Evolutionary conservation across 2,797 vertebrate genomes (phyloP).

Genomic region (Streptopelia turtur): DNA sequence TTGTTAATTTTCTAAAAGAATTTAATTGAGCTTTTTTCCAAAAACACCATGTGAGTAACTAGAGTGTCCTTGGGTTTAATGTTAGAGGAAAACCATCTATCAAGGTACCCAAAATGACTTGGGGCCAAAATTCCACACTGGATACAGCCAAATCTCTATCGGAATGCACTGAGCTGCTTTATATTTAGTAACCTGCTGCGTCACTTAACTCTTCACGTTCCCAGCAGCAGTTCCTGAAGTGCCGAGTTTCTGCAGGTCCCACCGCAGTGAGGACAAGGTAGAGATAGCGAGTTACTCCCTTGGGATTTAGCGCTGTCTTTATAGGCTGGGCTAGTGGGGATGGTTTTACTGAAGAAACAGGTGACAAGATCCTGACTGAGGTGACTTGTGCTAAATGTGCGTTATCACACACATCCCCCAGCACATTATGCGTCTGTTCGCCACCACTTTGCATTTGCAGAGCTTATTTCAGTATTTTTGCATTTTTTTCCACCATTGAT

Average conservation of each 20-base stretch:
- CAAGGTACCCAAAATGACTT: background rate
- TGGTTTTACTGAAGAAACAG: background rate
- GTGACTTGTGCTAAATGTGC: background rate
- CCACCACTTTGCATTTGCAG: constrained; percentile 31
- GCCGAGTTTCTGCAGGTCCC: background rate
- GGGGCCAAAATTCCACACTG: background rate
- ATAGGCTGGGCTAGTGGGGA: background rate
- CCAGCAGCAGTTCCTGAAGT: background rate
- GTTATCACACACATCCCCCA: background rate
- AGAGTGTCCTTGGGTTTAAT: background rate
- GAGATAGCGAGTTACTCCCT: background rate
- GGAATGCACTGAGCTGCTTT: background rate
- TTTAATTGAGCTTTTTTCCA: background rate
- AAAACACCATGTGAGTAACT: background rate
- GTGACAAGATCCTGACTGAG: background rate
- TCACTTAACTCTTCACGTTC: background rate
- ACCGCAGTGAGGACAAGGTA: background rate
- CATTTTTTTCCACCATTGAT: constrained; percentile 65
- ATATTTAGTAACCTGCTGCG: background rate
- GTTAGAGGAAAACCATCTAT: background rate
- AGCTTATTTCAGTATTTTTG: constrained; percentile 61
- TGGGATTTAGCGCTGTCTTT: background rate
- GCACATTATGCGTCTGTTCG: background rate
- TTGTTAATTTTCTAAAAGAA: background rate
- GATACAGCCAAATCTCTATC: background rate